Evolutionary conservation across 2,888 invertebrate genomes (phyloP).

Genomic region (Lucinisca nassula): DNA sequence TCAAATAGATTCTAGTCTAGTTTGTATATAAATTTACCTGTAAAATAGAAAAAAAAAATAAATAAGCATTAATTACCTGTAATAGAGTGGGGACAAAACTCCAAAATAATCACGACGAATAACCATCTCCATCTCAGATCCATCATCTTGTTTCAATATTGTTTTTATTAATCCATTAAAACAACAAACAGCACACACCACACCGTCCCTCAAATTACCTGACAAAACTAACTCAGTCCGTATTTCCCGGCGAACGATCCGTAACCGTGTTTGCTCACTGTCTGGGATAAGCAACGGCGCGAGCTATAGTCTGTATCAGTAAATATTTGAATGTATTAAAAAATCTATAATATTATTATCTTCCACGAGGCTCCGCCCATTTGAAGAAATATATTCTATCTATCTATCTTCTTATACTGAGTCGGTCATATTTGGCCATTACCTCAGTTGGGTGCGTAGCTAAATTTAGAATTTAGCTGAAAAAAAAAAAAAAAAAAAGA

Average conservation of each 20-base stretch:
- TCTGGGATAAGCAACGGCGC: background rate
- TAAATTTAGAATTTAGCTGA: no score
- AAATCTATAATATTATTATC: background rate
- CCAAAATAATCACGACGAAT: background rate
- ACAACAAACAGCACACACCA: background rate
- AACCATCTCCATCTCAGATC: constrained; percentile 2
- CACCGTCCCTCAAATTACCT: constrained; percentile 6
- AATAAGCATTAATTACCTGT: background rate
- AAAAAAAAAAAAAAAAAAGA: no score
- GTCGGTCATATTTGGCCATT: no score
- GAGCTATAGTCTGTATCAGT: background rate
- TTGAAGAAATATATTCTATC: no score
- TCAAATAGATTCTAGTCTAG: no score
- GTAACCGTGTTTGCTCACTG: background rate
- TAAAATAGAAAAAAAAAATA: background rate
- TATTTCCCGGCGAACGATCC: constrained; percentile 1
- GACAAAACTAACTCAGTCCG: background rate
- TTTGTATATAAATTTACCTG: background rate
- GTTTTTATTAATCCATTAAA: constrained; percentile 7
- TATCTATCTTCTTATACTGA: no score
- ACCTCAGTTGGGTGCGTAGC: no score
- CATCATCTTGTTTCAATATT: background rate
- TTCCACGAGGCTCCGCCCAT: background rate
- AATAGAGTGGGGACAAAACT: background rate
- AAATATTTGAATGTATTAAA: background rate